phyloP scores from a whole-genome alignment of 2,888 invertebrate genomes.

The Xanthia togata region DNA sequence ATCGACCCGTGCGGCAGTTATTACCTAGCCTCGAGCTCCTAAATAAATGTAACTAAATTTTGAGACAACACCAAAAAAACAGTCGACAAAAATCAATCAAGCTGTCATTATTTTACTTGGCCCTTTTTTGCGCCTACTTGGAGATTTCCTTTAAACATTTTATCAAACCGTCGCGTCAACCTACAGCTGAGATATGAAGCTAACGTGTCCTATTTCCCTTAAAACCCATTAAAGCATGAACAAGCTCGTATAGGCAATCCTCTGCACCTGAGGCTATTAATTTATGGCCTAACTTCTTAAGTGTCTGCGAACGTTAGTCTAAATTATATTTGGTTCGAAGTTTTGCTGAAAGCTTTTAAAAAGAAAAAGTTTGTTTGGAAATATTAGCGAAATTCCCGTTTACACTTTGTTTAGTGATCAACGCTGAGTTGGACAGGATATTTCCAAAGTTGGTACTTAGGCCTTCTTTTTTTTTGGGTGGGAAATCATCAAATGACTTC shows the following conservation, averaged over 20 bases:
- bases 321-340: constrained; percentile 52
- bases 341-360: constrained; percentile 66
- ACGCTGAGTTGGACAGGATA: constrained; percentile 31
- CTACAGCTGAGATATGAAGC: neutral
- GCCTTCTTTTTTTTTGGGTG: too few relatives aligned
- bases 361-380: constrained; percentile 66
- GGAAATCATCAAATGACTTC: too few relatives aligned
- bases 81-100: too few relatives aligned
- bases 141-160: neutral
- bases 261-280: constrained; percentile 56
- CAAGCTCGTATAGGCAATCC: constrained; percentile 40
- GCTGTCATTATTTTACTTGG: too few relatives aligned
- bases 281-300: constrained; percentile 59
- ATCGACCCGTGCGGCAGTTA: too few relatives aligned
- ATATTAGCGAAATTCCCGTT: constrained; percentile 61
- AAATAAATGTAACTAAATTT: too few relatives aligned
- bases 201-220: constrained; percentile 14
- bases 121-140: too few relatives aligned
- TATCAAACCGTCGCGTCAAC: neutral
- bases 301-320: constrained; percentile 46
- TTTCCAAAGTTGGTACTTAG: constrained; percentile 30
- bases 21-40: too few relatives aligned
- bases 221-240: constrained; percentile 27
- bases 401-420: constrained; percentile 56
- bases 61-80: too few relatives aligned